Evolutionary conservation across 2,797 vertebrate genomes (phyloP).

Genomic region (Paedocypris micromegethes): DNA sequence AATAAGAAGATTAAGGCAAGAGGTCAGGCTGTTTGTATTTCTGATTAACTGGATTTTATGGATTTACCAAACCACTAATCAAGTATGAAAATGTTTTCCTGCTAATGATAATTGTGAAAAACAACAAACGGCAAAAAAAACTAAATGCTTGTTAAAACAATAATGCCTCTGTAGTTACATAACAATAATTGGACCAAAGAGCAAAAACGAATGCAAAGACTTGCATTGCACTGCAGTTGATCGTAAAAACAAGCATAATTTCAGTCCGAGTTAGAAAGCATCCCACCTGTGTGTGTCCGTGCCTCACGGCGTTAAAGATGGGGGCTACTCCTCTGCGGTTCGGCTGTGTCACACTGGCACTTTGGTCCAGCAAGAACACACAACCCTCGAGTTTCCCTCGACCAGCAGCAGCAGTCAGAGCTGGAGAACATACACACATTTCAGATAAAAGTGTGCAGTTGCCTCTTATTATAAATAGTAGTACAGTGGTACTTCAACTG

Average conservation of each 20-base stretch:
- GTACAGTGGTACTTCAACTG: too few species aligned
- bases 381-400: constrained; percentile 86
- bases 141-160: background rate
- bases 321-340: constrained; percentile 83
- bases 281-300: constrained; percentile 89
- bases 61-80: too few species aligned
- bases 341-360: constrained; percentile 69
- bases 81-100: too few species aligned
- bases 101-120: background rate
- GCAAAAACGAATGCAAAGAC: too few species aligned
- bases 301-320: constrained; percentile 81
- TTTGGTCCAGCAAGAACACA: constrained; percentile 73
- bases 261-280: background rate
- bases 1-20: too few species aligned
- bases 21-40: too few species aligned
- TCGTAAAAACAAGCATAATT: too few species aligned
- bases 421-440: constrained; percentile 62
- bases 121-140: background rate
- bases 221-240: too few species aligned
- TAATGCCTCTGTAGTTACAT: background rate
- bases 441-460: background rate
- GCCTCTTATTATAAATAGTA: too few species aligned
- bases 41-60: too few species aligned
- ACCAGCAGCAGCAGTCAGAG: constrained; percentile 86
- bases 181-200: too few species aligned